Evolutionary conservation across 2,113 vertebrate genomes (phyloP).

Genomic region (Triplophysa tibetana): DNA sequence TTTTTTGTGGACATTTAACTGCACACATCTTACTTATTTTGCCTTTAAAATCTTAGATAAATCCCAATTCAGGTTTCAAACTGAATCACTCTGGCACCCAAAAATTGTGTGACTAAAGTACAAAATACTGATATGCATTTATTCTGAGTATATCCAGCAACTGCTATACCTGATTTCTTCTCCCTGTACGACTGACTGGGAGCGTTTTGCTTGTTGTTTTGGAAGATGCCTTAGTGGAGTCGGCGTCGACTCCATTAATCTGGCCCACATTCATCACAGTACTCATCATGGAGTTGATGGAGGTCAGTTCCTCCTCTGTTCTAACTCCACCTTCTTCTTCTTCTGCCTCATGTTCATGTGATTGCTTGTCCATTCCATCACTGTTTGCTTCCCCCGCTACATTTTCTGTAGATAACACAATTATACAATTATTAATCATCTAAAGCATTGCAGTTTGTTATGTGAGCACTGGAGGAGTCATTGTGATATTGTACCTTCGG

Average conservation of each 20-base stretch:
- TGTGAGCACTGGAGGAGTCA: too few relatives aligned
- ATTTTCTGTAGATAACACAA: constrained; percentile 4
- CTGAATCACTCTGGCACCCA: too few relatives aligned
- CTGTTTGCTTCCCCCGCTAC: constrained; percentile 39
- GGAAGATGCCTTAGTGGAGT: constrained; percentile 66
- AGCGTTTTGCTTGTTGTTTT: constrained; percentile 84
- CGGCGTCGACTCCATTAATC: constrained; percentile 75
- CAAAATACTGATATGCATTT: too few relatives aligned
- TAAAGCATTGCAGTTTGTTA: neutral
- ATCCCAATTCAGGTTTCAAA: too few relatives aligned
- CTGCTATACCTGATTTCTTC: constrained; percentile 83
- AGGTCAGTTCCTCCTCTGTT: constrained; percentile 80
- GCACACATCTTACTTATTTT: too few relatives aligned
- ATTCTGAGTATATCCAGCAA: too few relatives aligned
- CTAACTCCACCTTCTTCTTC: constrained; percentile 49
- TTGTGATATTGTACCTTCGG: constrained; percentile 30
- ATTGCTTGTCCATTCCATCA: constrained; percentile 18
- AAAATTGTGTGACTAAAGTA: too few relatives aligned
- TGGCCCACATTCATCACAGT: constrained; percentile 85
- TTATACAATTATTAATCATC: neutral
- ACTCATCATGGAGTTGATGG: constrained; percentile 90
- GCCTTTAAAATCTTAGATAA: too few relatives aligned
- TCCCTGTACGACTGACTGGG: constrained; percentile 81
- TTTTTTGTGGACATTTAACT: too few relatives aligned
- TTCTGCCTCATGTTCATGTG: neutral